A percentile compares a stretch with the other conserved stretches of the same genome.
Conservation (phyloP, 2,888 invertebrate species). For the Ormyrus nitidulus region DNA sequence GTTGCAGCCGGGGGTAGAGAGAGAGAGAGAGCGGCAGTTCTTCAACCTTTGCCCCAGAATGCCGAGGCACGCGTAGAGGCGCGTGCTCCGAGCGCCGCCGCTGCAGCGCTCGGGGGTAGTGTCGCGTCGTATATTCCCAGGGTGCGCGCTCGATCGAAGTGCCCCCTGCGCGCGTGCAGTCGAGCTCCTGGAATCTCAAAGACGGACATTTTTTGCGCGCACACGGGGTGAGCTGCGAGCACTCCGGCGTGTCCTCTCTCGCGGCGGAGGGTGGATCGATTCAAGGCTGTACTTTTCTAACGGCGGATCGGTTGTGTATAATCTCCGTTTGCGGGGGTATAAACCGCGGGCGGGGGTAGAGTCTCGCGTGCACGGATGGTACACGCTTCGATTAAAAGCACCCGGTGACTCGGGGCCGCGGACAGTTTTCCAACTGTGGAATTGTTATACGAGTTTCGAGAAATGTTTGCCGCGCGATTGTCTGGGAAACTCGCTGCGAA, state of each 20-base stretch:
- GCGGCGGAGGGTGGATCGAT: not conserved
- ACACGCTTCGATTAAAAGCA: too few relatives aligned
- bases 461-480: not conserved
- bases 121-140: too few relatives aligned
- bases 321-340: not conserved
- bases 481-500: not conserved
- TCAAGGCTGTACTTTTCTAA: constrained; percentile 9
- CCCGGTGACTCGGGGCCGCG: too few relatives aligned
- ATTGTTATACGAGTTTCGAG: not conserved
- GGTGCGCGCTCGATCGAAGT: too few relatives aligned
- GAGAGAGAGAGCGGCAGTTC: constrained; percentile 65
- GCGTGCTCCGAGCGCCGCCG: too few relatives aligned
- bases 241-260: not conserved
- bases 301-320: not conserved
- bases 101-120: too few relatives aligned
- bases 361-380: too few relatives aligned
- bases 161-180: not conserved
- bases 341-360: too few relatives aligned
- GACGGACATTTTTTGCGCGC: too few relatives aligned
- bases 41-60: constrained; percentile 75
- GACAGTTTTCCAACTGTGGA: not conserved
- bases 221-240: too few relatives aligned
- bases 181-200: not conserved
- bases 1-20: constrained; percentile 34
- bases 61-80: constrained; percentile 15